Base-by-base conservation (phyloP, 1,140 invertebrate genomes). In the Pseudachorutes palmiensis region DNA sequence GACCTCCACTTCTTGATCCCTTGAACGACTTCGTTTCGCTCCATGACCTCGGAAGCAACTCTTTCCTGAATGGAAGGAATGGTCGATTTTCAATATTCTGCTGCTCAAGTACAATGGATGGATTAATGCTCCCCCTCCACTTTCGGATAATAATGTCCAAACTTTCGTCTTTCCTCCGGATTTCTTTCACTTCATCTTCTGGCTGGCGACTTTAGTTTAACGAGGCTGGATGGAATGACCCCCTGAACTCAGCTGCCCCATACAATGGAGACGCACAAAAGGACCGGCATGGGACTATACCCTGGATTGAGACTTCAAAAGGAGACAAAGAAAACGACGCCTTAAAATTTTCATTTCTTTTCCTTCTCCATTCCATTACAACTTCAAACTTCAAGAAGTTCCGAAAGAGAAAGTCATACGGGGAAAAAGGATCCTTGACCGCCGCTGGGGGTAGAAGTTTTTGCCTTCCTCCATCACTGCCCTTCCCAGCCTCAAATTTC, bases 101-200 rank as follows among this genome's bases (percentile, higher is more conserved):
- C 51, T 55, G 9, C 24, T 55, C 51, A 14, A 14, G 3, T 14
- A 55, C 51, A 55, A 55, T 55, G 51, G 12, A 16, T 22, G 51
- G 51, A 55, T 55, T 55, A 55, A 55, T 55, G 51, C 51, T 26
- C 51, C 5, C 24, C 51, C 51, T 26, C 51, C 22, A 66, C 28
- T 24, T 59, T 29, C 51, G 26, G 16, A 51, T 64, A 28, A 19
- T 64, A 0, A 41, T 29, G 26, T 48, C 45, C 61, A 62, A 22
- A 64, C 63, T n/a, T 51, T 55, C 28, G 49, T 32, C 62, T 31
- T 49, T 61, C 9, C 58, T 1, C 30, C n/a, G n/a, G n/a, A n/a
- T n/a, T n/a, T n/a, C n/a, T n/a, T 45, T 19, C 36, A 45, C 36
- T 45, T 45, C 36, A 45, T 45, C 19, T 45, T 19, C 36, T 12